Evolutionary conservation across 2,888 invertebrate genomes (phyloP).

Genomic region (Aradus depressus): DNA sequence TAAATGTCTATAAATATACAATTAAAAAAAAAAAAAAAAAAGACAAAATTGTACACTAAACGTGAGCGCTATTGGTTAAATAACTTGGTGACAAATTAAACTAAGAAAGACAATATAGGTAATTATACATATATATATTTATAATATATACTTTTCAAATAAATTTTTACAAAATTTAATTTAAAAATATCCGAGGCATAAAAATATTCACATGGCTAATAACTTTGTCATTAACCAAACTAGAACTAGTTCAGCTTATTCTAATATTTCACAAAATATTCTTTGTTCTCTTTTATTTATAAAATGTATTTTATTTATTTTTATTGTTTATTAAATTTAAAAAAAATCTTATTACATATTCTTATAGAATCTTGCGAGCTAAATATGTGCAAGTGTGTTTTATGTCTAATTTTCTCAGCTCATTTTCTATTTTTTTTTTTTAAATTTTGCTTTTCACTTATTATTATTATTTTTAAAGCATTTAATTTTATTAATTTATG

Average conservation of each 20-base stretch:
- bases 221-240: slow-evolving; percentile 21
- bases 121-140: too few species aligned
- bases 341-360: slow-evolving; percentile 8
- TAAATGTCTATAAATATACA: too few species aligned
- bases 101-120: slow-evolving; percentile 16
- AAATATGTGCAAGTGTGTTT: slow-evolving; percentile 16
- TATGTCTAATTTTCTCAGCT: slow-evolving; percentile 14
- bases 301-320: slow-evolving; percentile 20
- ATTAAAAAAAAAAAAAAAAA: too few species aligned
- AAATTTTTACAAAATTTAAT: slow-evolving; percentile 14
- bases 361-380: slow-evolving; percentile 6
- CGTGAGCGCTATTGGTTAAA: slow-evolving; percentile 16
- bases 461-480: slow-evolving; percentile 6
- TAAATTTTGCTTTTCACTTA: too few species aligned
- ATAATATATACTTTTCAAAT: too few species aligned
- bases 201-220: slow-evolving; percentile 24
- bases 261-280: slow-evolving; percentile 20
- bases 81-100: slow-evolving; percentile 11
- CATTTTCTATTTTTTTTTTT: slow-evolving; percentile 6
- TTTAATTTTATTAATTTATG: slow-evolving; percentile 6
- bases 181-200: slow-evolving; percentile 20
- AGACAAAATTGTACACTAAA: slow-evolving; percentile 11
- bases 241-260: slow-evolving; percentile 18
- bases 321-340: slow-evolving; percentile 6
- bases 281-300: slow-evolving; percentile 22